Evolutionary conservation across 2,797 vertebrate species (phyloP), one percentile per base, ranked within the genome.

Genomic region (Notoglanidium macrostoma): DNA sequence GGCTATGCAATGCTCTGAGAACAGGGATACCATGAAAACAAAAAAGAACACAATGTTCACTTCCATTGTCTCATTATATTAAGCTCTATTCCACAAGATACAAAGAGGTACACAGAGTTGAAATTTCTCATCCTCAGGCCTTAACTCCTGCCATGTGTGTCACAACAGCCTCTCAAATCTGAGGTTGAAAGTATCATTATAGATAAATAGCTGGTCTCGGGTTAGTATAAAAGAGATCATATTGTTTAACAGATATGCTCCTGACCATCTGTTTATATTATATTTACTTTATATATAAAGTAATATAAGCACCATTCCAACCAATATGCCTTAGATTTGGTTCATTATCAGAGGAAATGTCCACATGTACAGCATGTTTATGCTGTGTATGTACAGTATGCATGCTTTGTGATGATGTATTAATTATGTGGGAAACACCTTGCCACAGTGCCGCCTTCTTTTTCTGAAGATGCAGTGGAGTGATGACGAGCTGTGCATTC

Each of bases 401-500:
- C 32, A 15, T 54, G 51, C 17, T 76, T 49, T 32, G 51, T 78
- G 51, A 7, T 46, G 54, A 51, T 72, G 85, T 59, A 32, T 83
- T 78, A 59, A 76, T 70, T 74, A 85, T 87, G 84, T 86, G 89
- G 88, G 86, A 89, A 90, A 90, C 85, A 89, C 88, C 81, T 87
- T 74, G 83, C 78, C 65, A 26, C 40, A 6, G 57, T 85, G 67
- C 70, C 44, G 5, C 76, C 76, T 88, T 81, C 73, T 87, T 63
- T 90, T 90, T 40, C 29, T 89, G 87, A 83, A 89, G 87, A 89
- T 91, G 87, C 77, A 90, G 87, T 89, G 91, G 90, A 92, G 80
- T 88, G 91, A 91, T 93, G 87, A 84, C 84, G 49, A 86, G 83
- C 51, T 12, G 35, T 76, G 84, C 79, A 17, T 67, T 86, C 84